Conservation (phyloP, 2,888 invertebrate species). For the Nomada fucata region DNA sequence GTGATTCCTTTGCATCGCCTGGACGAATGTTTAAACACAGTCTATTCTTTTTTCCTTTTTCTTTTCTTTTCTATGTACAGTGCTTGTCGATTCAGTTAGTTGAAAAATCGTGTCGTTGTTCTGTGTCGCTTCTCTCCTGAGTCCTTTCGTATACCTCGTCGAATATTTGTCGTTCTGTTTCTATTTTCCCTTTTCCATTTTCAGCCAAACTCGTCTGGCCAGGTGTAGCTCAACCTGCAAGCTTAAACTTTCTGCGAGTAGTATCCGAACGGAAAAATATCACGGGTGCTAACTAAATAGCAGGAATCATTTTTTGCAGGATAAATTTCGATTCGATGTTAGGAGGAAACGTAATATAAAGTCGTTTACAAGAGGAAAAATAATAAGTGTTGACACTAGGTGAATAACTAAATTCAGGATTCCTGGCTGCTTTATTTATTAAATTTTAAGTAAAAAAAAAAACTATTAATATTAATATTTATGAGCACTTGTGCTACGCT, state of each 20-base stretch:
- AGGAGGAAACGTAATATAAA: not conserved
- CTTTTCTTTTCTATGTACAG: not conserved
- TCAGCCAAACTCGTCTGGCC: slow-evolving; percentile 3
- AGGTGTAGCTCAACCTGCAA: slow-evolving; percentile 57
- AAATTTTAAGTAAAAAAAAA: too few species aligned
- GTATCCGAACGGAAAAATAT: slow-evolving; percentile 42
- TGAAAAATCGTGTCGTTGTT: not conserved
- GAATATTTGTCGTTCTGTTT: not conserved
- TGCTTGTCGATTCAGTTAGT: not conserved
- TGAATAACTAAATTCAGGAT: too few species aligned
- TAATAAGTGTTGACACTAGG: too few species aligned
- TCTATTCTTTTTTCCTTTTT: not conserved
- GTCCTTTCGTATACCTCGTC: not conserved
- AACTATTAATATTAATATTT: too few species aligned
- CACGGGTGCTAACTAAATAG: not conserved
- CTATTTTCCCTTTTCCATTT: not conserved
- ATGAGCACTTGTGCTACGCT: too few species aligned
- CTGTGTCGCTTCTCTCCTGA: not conserved
- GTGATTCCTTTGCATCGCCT: slow-evolving; percentile 50
- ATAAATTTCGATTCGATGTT: too few species aligned
- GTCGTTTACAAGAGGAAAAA: too few species aligned
- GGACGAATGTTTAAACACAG: slow-evolving; percentile 18
- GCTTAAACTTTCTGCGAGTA: slow-evolving; percentile 64
- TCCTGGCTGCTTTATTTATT: too few species aligned
- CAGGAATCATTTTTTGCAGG: not conserved